Evolutionary conservation across 2,797 vertebrate genomes (phyloP), one percentile per base, ranked within the genome.

Genomic region (Etheostoma perlongum): DNA sequence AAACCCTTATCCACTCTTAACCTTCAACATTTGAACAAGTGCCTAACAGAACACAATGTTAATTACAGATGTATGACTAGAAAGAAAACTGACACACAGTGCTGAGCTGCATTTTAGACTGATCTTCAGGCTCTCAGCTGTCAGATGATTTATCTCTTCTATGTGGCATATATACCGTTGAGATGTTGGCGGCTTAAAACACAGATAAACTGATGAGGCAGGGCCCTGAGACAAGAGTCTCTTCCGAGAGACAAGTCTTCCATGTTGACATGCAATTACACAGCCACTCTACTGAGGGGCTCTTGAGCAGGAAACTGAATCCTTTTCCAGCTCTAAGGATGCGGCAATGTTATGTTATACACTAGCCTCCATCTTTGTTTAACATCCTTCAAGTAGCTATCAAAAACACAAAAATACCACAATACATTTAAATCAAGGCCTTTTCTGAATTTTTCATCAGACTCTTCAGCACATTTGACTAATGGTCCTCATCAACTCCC

Each of bases 381-480:
- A 2, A 18, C 7, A 16, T 52, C n/a, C 18, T 25, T 16, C 18
- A 36, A 2, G 10, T 40, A 40, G 36, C 36, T 40, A 11, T 40
- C 36, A 25, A 11, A 33, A n/a, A 25, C 18, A 53, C 36, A 68
- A 25, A 42, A 30, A 42, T 1, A 14, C 23, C 23, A 54, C 30
- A 13, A 48, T 11, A 12, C 36, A 12, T 40, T 40, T 27, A 6
- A 40, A 67, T 16, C 36, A 69, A 61, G 19, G 0, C 9, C 15
- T 70, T 55, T 60, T 10, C 18, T 69, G 44, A 76, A 63, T 61
- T 65, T 64, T 80, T 11, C 11, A 33, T 47, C 40, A 58, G 42
- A 33, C 74, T 74, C 53, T 54, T 66, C 1, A 52, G 49, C 76
- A 77, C 75, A 72, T 78, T 76, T 57, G 75, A 82, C 71, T 63